Percentiles rank a stretch among this genome's conserved stretches.
Conservation (phyloP, 2,113 vertebrate genomes). For the Ammodytes dubius region DNA sequence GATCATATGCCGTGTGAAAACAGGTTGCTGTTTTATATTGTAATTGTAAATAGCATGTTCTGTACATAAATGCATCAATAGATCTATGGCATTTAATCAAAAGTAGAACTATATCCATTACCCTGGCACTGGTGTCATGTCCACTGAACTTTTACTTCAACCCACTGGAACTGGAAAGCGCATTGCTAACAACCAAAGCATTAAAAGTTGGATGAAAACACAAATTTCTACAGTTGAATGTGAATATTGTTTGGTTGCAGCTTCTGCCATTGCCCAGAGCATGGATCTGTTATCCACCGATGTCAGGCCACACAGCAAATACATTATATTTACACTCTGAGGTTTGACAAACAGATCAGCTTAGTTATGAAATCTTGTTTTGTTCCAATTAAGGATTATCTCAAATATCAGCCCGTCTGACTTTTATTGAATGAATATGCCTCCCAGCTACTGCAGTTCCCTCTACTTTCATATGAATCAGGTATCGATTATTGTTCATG, state of each 20-base stretch:
- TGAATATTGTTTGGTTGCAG: constrained; percentile 48
- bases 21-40: background rate
- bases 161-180: constrained; percentile 11
- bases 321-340: constrained; percentile 42
- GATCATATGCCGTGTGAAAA: constrained; percentile 8
- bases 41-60: background rate
- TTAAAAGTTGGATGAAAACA: constrained; percentile 29
- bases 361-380: constrained; percentile 22
- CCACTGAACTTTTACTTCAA: constrained; percentile 18
- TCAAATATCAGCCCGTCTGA: constrained; percentile 13
- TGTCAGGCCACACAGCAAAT: constrained; percentile 50
- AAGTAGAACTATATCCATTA: constrained; percentile 17
- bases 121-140: background rate
- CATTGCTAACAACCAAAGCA: background rate
- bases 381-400: constrained; percentile 21
- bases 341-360: constrained; percentile 54
- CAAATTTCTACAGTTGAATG: constrained; percentile 29
- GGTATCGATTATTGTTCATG: constrained; percentile 18
- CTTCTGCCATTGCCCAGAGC: constrained; percentile 38
- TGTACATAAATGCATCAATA: background rate
- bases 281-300: constrained; percentile 28
- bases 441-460: background rate
- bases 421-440: background rate
- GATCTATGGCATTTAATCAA: background rate
- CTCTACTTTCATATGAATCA: background rate